phyloP scores from a whole-genome alignment of 2,113 vertebrate genomes.

The Bos javanicus region DNA sequence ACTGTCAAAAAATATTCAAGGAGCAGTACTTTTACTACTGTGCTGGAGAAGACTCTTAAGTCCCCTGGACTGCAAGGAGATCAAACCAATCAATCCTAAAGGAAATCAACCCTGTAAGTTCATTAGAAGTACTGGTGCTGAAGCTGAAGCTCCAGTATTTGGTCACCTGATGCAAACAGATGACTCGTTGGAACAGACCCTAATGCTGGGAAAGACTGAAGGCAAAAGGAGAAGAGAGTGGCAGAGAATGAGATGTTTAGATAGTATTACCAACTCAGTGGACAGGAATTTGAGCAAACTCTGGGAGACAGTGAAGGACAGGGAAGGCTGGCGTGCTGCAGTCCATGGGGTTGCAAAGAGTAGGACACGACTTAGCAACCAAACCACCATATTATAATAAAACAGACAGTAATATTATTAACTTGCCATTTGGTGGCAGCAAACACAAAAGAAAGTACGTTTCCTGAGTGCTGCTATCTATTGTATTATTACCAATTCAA shows the following conservation, averaged over 20 bases:
- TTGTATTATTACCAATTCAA: background rate
- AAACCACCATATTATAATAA: background rate
- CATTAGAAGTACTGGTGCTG: background rate
- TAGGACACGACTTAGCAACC: background rate
- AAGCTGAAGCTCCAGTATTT: background rate
- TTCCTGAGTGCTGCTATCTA: background rate
- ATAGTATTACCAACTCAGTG: background rate
- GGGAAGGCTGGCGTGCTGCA: background rate
- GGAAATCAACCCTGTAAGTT: background rate
- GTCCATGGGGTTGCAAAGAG: background rate
- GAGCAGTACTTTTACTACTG: background rate
- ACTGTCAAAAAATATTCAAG: background rate
- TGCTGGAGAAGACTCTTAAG: background rate
- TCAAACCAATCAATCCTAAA: background rate
- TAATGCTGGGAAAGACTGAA: background rate
- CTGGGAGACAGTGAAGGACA: background rate
- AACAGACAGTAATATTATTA: background rate
- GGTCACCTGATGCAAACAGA: background rate
- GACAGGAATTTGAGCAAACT: background rate
- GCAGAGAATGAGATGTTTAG: background rate
- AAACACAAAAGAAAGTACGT: slow-evolving; percentile 38
- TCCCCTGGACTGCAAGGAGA: background rate
- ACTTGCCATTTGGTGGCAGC: slow-evolving; percentile 59
- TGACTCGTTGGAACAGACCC: background rate
- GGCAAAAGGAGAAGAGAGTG: background rate